Base-by-base conservation (phyloP, 2,113 vertebrate species). In the Shinisaurus crocodilurus region DNA sequence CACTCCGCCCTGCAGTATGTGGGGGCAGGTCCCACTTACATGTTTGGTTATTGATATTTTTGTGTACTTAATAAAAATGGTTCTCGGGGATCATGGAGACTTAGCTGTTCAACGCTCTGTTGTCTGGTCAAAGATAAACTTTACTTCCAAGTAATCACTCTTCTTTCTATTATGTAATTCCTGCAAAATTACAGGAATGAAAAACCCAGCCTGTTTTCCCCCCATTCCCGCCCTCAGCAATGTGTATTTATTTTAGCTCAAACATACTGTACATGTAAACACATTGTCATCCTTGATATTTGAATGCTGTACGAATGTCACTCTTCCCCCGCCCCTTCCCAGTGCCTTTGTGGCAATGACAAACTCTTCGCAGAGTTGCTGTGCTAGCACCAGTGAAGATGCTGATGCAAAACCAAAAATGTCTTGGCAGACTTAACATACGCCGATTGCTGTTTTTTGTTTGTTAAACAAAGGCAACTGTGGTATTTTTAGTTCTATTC, bases 401-500 rank as follows among this genome's bases (percentile, higher is more conserved):
- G 88, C 80, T 16, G 37, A 93, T 88, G 20, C 27, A 48, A 95
- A 92, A 93, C 54, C 80, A 85, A 75, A 86, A 83, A 70, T 93
- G 70, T 48, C 88, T 89, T 94, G 75, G 82, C 69, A 91, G 91
- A 60, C 60, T 32, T 50, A 18, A 15, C n/a, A 32, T 89, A 92
- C 88, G 70, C 45, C 72, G 34, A 74, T 75, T 75, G 75, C 83
- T 80, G 75, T 20, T 88, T 82, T 80, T 57, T 88, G 87, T 80
- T 70, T 88, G 82, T 60, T 88, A 88, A 91, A 84, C 82, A 91
- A 80, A 88, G 75, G 63, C 80, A 45, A 27, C 88, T 72, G 91
- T 93, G 3, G 0, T 93, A 92, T 85, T 95, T 94, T 95, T 94
- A 94, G 54, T 79, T 92, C 84, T 2, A 7, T 87, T 95, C 50